A percentile compares a stretch with the other conserved stretches of the same genome.
These are phyloP conservation scores for Nymphalis io DNA, from an alignment of 1,140 invertebrate species.

Conservation along the genomic window DNA sequence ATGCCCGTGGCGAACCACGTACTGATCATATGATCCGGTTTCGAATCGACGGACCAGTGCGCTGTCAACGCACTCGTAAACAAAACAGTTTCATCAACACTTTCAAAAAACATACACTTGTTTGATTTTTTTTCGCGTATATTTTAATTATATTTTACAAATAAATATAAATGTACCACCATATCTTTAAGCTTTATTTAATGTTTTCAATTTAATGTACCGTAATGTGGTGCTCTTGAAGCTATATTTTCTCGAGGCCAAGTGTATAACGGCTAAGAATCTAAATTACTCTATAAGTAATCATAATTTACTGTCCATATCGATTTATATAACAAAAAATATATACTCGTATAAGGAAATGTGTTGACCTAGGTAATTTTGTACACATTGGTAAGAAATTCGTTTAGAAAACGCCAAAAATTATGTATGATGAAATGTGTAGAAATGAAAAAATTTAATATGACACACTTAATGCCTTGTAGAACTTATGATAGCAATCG, in stretches of 20 bases:
- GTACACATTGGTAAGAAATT: too few species aligned
- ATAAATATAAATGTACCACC: not conserved
- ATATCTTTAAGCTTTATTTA: not conserved
- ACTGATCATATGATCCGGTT: slow-evolving; percentile 25
- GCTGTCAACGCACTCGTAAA: slow-evolving; percentile 25
- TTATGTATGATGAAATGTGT: too few species aligned
- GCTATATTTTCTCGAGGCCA: slow-evolving; percentile 1
- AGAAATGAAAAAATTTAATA: too few species aligned
- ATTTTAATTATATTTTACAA: not conserved
- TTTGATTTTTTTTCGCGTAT: not conserved
- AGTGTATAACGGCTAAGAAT: slow-evolving; percentile 7
- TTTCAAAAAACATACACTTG: too few species aligned
- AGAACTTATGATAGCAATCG: too few species aligned
- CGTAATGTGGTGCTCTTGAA: not conserved
- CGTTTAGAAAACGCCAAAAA: too few species aligned
- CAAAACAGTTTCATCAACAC: slow-evolving; percentile 4
- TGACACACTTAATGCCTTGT: too few species aligned
- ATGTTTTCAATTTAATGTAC: slow-evolving; percentile 2
- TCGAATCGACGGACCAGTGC: slow-evolving; percentile 16
- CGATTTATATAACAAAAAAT: not conserved
- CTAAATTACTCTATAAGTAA: not conserved
- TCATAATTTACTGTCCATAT: not conserved
- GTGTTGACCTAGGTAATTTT: too few species aligned
- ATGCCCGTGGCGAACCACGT: slow-evolving; percentile 26
- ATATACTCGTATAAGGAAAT: too few species aligned